Evolutionary conservation across 2,888 invertebrate genomes (phyloP), one percentile per base, ranked within the genome.

Genomic region (Nesidiocoris tenuis): DNA sequence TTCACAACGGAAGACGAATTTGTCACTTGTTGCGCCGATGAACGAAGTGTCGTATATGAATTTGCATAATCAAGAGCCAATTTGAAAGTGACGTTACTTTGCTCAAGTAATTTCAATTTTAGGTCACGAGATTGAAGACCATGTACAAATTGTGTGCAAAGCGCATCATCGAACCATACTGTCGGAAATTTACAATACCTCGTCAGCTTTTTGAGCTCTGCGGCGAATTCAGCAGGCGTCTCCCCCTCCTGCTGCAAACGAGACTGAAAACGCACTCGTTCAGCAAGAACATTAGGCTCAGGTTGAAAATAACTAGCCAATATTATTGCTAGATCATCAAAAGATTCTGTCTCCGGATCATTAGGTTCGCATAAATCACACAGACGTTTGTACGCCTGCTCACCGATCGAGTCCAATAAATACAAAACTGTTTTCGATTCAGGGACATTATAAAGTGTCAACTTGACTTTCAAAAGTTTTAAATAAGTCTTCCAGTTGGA

Each of bases 81-180:
- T 12, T 61, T 17, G 18, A 61, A 61, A 7, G n/a, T 18, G 9
- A 61, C 18, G 9, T 61, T 61, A 16, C 9, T n/a, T 7, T 16
- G 9, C 9, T 61, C 18, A 9, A 61, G 9, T 12, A 61, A 7
- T 17, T 61, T 12, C 7, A 61, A n/a, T 18, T 18, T 12, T 9
- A 61, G 17, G 17, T 61, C 18, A 17, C 18, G n/a, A 17, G n/a
- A 12, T 12, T 9, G 17, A 17, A 61, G 61, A 9, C 61, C 61
- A 17, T 17, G 18, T 16, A 65, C n/a, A 17, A 65, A 39, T 24
- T 65, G 63, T 16, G 63, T 61, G 24, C 65, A 65, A 16, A 65
- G 65, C 2, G 65, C 65, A n/a, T 65, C 65, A n/a, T 65, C 19
- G 39, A 65, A 65, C 65, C 65, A 65, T 16, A 23, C 39, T 17